phyloP scores from a whole-genome alignment of 2,888 invertebrate genomes.

The Ophraella communa region DNA sequence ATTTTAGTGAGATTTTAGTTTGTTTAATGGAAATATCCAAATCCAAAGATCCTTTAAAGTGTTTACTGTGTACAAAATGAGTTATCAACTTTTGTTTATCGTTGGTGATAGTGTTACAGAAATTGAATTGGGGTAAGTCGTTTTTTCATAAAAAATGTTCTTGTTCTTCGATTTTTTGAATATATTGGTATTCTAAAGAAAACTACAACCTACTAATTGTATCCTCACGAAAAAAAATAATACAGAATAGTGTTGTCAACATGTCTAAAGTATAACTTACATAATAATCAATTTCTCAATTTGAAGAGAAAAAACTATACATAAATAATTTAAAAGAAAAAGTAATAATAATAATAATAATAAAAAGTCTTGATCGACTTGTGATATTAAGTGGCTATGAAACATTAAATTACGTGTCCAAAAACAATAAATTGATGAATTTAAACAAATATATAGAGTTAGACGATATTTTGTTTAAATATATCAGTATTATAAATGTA shows the following conservation, averaged over 20 bases:
- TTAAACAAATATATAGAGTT: background rate
- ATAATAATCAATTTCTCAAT: conserved; percentile 10
- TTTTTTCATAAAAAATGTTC: no score
- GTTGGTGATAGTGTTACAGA: no score
- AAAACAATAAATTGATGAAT: background rate
- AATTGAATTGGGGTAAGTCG: no score
- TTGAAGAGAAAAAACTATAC: background rate
- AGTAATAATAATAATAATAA: conserved; percentile 13
- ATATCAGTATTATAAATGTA: conserved; percentile 5
- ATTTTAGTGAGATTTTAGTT: no score
- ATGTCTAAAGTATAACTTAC: conserved; percentile 4
- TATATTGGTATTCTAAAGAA: conserved; percentile 5
- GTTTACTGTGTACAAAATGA: no score
- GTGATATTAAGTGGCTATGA: conserved; percentile 21
- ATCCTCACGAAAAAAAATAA: background rate
- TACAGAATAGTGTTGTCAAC: conserved; percentile 28
- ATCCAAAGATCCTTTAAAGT: no score
- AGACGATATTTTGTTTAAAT: background rate
- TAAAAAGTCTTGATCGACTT: conserved; percentile 14
- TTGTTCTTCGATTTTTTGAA: background rate
- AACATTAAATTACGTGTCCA: background rate
- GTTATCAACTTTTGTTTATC: no score
- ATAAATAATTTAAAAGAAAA: no score
- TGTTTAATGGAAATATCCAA: no score
- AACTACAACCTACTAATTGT: background rate